Percentiles rank a stretch among this genome's conserved stretches.
Conservation (phyloP, 2,113 vertebrate species). For the Perognathus longimembris region DNA sequence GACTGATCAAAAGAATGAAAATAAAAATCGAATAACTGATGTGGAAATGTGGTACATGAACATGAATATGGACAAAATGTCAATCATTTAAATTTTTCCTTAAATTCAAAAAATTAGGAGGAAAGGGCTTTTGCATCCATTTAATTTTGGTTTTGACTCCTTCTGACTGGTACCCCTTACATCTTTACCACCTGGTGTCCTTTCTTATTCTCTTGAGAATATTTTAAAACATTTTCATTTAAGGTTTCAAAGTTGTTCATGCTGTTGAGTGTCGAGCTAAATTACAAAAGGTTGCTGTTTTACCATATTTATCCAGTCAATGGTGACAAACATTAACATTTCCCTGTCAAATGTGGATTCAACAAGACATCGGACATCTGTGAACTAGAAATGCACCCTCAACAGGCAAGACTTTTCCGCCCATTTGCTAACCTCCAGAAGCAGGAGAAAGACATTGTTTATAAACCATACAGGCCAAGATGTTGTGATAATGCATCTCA, state of each 20-base stretch:
- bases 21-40: too few species aligned
- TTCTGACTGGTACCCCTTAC: not conserved
- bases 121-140: not conserved
- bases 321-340: not conserved
- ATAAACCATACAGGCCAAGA: not conserved
- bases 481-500: not conserved
- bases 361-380: not conserved
- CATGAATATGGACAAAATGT: too few species aligned
- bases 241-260: not conserved
- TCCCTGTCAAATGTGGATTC: not conserved
- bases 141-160: not conserved
- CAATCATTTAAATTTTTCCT: too few species aligned
- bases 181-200: not conserved
- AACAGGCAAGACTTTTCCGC: not conserved
- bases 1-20: too few species aligned
- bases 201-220: not conserved
- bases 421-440: not conserved
- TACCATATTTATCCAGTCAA: not conserved
- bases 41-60: not conserved
- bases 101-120: too few species aligned
- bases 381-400: not conserved
- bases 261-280: not conserved
- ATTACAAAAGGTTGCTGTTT: not conserved
- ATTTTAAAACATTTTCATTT: not conserved
- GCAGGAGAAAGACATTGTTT: not conserved